These are phyloP conservation scores for Lagenorhynchus albirostris DNA, from an alignment of 2,113 vertebrate species.

Conservation along the genomic window DNA sequence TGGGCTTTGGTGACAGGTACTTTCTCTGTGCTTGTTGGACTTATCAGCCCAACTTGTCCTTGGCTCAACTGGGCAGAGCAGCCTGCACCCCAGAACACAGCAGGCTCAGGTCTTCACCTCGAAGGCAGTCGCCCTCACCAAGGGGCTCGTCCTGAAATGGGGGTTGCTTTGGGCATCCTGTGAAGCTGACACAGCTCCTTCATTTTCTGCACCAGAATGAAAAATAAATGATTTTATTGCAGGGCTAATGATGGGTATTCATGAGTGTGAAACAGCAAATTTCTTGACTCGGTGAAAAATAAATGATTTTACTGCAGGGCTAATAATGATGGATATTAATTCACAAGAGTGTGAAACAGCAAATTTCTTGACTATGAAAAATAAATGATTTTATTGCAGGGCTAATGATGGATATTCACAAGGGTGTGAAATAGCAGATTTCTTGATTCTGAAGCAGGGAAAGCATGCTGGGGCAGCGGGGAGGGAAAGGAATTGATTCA, in stretches of 20 bases:
- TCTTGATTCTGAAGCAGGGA: background rate
- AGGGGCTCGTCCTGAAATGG: background rate
- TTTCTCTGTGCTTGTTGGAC: background rate
- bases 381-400: constrained; percentile 48
- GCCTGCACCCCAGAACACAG: background rate
- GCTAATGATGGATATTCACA: background rate
- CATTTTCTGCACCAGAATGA: background rate
- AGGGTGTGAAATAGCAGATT: background rate
- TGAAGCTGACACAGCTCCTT: background rate
- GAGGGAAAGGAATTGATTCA: background rate
- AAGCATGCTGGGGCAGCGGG: background rate
- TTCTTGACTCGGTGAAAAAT: constrained; percentile 5
- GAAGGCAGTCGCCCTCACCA: background rate
- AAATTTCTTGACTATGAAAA: constrained; percentile 11
- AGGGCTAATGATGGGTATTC: background rate
- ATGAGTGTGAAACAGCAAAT: background rate
- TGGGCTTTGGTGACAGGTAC: background rate
- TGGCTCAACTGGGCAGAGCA: background rate
- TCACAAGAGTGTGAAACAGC: background rate
- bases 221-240: constrained; percentile 57
- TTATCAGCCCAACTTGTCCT: background rate
- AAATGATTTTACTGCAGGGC: constrained; percentile 38
- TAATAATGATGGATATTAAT: background rate
- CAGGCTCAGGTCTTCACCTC: background rate
- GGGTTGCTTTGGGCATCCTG: background rate